phyloP scores from a whole-genome alignment of 2,797 vertebrate species.

The Oryzias dopingdopingensis region DNA sequence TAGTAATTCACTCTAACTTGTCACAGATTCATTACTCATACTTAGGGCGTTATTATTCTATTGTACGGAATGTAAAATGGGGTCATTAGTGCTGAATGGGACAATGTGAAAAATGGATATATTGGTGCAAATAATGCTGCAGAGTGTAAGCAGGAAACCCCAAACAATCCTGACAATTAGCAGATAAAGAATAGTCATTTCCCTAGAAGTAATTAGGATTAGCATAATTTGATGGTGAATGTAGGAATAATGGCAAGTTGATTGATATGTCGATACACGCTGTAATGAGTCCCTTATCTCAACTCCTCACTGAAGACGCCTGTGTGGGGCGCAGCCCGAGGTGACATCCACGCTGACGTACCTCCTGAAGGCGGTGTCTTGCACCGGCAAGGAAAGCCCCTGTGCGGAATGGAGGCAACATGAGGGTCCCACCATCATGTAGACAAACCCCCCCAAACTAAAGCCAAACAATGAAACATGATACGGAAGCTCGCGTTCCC shows the following conservation, averaged over 20 bases:
- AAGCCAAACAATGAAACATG: constrained; percentile 62
- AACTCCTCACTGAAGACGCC: constrained; percentile 49
- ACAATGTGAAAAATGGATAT: constrained; percentile 73
- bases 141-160: constrained; percentile 57
- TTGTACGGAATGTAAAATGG: constrained; percentile 69
- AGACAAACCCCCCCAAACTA: constrained; percentile 40
- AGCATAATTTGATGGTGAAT: constrained; percentile 74
- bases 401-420: constrained; percentile 10
- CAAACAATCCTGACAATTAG: constrained; percentile 74
- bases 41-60: constrained; percentile 70
- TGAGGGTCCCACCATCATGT: constrained; percentile 34
- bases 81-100: constrained; percentile 72
- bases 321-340: constrained; percentile 43
- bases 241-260: constrained; percentile 71
- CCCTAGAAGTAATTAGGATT: constrained; percentile 76
- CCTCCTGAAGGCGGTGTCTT: neutral
- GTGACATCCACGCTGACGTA: constrained; percentile 16
- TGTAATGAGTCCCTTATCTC: constrained; percentile 74
- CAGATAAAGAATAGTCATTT: constrained; percentile 76
- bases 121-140: constrained; percentile 48
- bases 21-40: constrained; percentile 74
- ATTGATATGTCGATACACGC: constrained; percentile 71
- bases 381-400: constrained; percentile 1
- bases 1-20: constrained; percentile 53
- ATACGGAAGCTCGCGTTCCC: constrained; percentile 66